Evolutionary conservation across 1,140 invertebrate genomes (phyloP), one percentile per base, ranked within the genome.

Genomic region (Zelostemma sp.): DNA sequence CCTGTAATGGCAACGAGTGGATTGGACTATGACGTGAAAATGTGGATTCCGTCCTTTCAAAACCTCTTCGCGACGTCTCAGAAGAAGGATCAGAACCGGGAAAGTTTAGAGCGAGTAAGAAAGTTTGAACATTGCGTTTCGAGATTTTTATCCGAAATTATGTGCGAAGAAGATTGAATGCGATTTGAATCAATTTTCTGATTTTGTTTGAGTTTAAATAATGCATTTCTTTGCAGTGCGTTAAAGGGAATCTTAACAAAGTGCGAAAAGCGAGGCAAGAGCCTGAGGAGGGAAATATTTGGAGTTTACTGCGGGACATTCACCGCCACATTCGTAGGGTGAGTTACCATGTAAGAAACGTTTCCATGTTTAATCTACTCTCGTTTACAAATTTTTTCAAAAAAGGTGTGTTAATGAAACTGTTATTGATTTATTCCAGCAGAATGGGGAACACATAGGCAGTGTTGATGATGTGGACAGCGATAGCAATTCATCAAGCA

Each of bases 1-100:
- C 97, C 97, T 9, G 88, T 95, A 41, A 84, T 99, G 64, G 96
- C 95, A 1, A 96, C 95, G 0, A 95, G 93, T 86, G 95, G 97
- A 1, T 85, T 98, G 1, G 96, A 98, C 85, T 90, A 91, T 75
- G 93, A 96, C 80, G 91, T 98, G 1, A 99, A 98, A 87, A 92
- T 99, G 43, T 98, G 96, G 96, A 88, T 93, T 14, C 95, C 96
- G 3, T 91, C 89, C 43, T 18, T 19, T 19, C 16, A 46, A 19
- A 19, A 46, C n/a, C 33, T n/a, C 11, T 35, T 35, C 11, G 33
- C n/a, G 11, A 6, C 6, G n/a, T 35, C 33, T 2, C 5, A 2
- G n/a, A 35, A 9, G n/a, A 35, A 35, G 11, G 5, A 19, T 11
- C 18, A 19, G 8, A 11, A 46, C 1, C 11, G 17, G 8, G 16